Evolutionary conservation across 2,113 vertebrate genomes (phyloP).

Genomic region (Hydrolagus affinis): DNA sequence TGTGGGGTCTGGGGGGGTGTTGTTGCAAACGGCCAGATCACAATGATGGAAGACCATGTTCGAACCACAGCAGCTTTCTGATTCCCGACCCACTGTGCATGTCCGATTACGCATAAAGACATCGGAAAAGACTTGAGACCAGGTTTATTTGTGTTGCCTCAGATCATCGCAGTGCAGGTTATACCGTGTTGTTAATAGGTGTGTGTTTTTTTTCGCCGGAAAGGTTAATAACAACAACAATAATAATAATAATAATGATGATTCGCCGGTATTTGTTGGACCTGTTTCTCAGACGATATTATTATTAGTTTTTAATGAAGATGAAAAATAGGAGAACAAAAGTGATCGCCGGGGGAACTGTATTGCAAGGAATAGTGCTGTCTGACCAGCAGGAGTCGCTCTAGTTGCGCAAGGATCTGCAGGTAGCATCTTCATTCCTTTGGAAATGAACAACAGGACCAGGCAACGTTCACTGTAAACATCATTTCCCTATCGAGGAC

Average conservation of each 20-base stretch:
- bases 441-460: not conserved
- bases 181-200: not conserved
- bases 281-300: too few species aligned
- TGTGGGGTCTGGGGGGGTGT: too few species aligned
- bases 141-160: too few species aligned
- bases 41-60: too few species aligned
- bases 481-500: not conserved
- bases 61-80: not conserved
- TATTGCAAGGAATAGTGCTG: not conserved
- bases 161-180: not conserved
- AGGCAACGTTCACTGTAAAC: not conserved
- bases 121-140: not conserved
- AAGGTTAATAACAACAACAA: not conserved
- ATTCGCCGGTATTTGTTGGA: not conserved
- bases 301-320: not conserved
- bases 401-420: not conserved
- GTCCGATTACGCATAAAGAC: too few species aligned
- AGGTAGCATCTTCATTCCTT: not conserved
- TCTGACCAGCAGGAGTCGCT: conserved; percentile 2
- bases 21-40: too few species aligned
- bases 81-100: not conserved
- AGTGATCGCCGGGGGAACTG: not conserved
- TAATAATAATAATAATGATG: not conserved
- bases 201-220: not conserved
- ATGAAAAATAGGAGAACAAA: not conserved